Evolutionary conservation across 1,140 invertebrate genomes (phyloP), one percentile per base, ranked within the genome.

Genomic region (Drusus annulatus): DNA sequence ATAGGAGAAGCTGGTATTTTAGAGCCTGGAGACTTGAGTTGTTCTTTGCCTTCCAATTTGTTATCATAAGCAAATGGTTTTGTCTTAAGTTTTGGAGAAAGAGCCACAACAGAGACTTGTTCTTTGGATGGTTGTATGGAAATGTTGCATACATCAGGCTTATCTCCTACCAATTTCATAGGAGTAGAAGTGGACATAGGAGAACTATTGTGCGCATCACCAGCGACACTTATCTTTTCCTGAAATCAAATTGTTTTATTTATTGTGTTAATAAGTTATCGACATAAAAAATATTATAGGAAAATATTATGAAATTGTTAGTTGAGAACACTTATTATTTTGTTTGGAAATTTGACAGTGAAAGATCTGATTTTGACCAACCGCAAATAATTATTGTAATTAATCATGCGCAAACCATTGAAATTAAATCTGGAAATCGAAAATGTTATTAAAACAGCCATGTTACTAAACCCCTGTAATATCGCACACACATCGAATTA

Each of bases 161-260:
- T 79, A 63, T 77, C 77, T 68, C 76, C 79, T 15, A 56, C 60
- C 36, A 63, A 56, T 79, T 88, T 89, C 17, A 89, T 85, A 1
- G 89, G 88, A 8, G 88, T 90, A 3, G 89, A 90, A 17, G 88
- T 88, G 1, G 86, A 88, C 60, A 89, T 81, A 58, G 88, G 89
- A 74, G 82, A 83, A 65, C 85, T 85, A 6, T 84, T 84, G 36
- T 85, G 84, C 23, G 84, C 83, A 73, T 87, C 87, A 8, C 83
- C 81, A 74, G 84, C 80, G 28, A 85, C 84, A 25, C 76, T 85
- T 76, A 79, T 25, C 31, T 85, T 85, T 21, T 84, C 81, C 86
- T 86, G 83, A 8, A 83, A 79, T n/a, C 79, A 85, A 74, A 56
- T 17, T 71, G 36, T 71, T 50, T 45, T 50, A 71, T 50, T 7